A percentile compares a stretch with the other conserved stretches of the same genome.
Conservation (phyloP, 2,797 vertebrate species). For the Eidolon dupreanum region DNA sequence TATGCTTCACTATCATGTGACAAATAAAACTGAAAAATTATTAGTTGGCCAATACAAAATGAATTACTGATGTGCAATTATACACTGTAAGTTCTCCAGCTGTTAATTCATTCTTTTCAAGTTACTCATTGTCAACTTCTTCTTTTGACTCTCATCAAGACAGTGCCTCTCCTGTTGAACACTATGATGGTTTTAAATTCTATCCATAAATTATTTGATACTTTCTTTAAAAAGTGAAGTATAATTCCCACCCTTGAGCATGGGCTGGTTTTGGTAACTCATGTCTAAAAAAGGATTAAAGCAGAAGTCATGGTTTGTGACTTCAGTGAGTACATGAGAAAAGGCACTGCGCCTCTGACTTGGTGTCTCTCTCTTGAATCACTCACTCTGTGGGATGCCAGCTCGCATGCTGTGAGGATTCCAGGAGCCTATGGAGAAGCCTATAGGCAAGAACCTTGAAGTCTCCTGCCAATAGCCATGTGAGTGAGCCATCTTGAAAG, state of each 20-base stretch:
- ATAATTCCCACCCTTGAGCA: neutral
- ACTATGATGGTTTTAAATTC: neutral
- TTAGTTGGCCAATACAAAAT: conserved; percentile 49
- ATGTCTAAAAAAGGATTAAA: neutral
- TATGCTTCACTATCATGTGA: neutral
- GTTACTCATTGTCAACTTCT: conserved; percentile 32
- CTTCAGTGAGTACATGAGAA: neutral
- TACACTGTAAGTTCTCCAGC: neutral
- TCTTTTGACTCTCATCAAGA: neutral
- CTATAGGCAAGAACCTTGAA: neutral
- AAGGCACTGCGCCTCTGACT: neutral
- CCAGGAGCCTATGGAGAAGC: neutral
- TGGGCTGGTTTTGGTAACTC: neutral
- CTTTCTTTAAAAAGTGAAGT: neutral
- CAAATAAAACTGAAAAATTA: conserved; percentile 46
- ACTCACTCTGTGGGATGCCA: neutral
- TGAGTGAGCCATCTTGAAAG: neutral
- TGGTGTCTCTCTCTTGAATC: neutral
- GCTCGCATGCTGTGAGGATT: neutral
- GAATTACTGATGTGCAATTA: neutral
- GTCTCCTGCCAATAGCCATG: neutral
- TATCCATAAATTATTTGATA: neutral
- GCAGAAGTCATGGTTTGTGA: neutral
- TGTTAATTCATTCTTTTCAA: conserved; percentile 49
- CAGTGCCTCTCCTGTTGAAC: neutral